These are phyloP conservation scores for Plagodis dolabraria DNA, from an alignment of 2,888 invertebrate species.

Conservation along the genomic window DNA sequence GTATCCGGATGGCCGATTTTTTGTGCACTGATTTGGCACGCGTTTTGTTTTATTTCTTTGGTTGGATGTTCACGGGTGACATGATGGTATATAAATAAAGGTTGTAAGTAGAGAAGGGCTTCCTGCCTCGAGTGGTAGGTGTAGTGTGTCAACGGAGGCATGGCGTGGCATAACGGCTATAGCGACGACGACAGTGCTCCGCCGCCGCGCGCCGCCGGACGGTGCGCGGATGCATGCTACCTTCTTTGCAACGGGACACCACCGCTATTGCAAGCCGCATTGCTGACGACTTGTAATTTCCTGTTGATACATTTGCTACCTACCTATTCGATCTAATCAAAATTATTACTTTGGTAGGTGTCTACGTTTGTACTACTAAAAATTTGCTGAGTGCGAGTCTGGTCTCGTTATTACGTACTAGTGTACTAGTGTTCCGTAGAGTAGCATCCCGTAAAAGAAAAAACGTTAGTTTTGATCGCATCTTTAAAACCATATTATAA, in stretches of 20 bases:
- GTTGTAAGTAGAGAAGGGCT: conserved; percentile 55
- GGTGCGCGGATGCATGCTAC: conserved; percentile 35
- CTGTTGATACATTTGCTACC: conserved; percentile 49
- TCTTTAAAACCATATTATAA: too few species aligned
- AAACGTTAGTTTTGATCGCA: too few species aligned
- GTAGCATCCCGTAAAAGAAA: too few species aligned
- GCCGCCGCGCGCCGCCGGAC: conserved; percentile 24
- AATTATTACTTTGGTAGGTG: conserved; percentile 7
- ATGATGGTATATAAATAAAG: conserved; percentile 30
- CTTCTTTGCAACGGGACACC: conserved; percentile 65
- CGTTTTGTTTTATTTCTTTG: conserved; percentile 57
- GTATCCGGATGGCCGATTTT: conserved; percentile 55
- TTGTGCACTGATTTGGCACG: conserved; percentile 60
- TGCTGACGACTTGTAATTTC: conserved; percentile 61
- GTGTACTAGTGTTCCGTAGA: too few species aligned
- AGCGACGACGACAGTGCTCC: too few species aligned
- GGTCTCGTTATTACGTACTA: too few species aligned
- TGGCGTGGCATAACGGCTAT: conserved; percentile 29
- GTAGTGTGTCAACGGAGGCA: conserved; percentile 45
- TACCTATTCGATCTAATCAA: conserved; percentile 24
- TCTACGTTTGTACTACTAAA: too few species aligned
- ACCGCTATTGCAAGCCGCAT: conserved; percentile 54
- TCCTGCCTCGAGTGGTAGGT: conserved; percentile 55
- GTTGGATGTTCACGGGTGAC: conserved; percentile 19
- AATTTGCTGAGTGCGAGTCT: too few species aligned